Evolutionary conservation across 1,140 invertebrate species (phyloP), one percentile per base, ranked within the genome.

Genomic region (Lerema accius): DNA sequence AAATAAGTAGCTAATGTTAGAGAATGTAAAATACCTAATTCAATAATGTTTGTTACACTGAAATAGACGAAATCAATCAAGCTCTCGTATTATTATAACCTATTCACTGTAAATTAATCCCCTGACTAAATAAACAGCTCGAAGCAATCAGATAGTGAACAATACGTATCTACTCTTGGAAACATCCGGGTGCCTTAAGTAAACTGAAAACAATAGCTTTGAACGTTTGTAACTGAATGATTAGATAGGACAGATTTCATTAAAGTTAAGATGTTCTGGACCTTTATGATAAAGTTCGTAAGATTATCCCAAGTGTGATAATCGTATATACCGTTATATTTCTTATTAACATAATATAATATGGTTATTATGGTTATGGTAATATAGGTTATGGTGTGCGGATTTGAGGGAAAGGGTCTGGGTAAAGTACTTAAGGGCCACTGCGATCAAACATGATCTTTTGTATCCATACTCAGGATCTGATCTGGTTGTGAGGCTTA

Each of bases 41-140:
- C 69, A 71, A 72, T 77, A 80, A 81, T 82, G 76, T 84, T 84
- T 84, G 82, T 84, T 82, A 84, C 82, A 84, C 79, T 56, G 80
- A 84, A 84, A 81, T 84, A 84, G 76, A 84, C 73, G 75, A 80
- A 77, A 56, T 69, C 63, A 82, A 80, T 43, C 53, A 50, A 73
- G 49, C 37, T 50, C 61, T 58, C 71, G 65, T 80, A 63, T 79
- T 69, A 76, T 80, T 78, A 71, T 3, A 5, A 15, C 16, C 16
- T 19, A 5, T 51, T 35, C 14, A 17, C 32, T 10, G 13, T n/a
- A 35, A 1, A 37, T 37, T 17, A 50, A 15, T 50, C 37, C 3
- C 26, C 13, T 39, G 23, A 26, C 37, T 17, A 37, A n/a, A 13
- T 10, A 46, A 15, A 26, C 7, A 37, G 15, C 9, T 51, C 1